These are phyloP conservation scores for Candoia aspera DNA, from an alignment of 2,113 vertebrate genomes.

Conservation along the genomic window DNA sequence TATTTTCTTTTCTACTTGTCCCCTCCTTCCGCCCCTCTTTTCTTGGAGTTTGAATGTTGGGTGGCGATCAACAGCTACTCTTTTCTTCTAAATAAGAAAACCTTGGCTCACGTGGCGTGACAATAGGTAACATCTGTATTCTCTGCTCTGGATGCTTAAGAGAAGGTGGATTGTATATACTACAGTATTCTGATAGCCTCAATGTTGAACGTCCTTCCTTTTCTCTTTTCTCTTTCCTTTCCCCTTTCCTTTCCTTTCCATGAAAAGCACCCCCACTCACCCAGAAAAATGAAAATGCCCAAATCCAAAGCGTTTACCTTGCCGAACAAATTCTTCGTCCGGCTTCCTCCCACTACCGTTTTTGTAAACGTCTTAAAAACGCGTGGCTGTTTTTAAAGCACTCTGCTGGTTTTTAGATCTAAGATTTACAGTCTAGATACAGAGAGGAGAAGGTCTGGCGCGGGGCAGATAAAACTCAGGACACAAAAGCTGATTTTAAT, in stretches of 20 bases:
- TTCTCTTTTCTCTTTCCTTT: neutral
- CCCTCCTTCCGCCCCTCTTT: too few species aligned
- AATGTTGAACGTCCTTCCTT: constrained; percentile 3
- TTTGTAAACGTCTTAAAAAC: neutral
- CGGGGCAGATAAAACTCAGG: neutral
- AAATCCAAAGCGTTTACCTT: neutral
- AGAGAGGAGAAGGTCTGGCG: neutral
- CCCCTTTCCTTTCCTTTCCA: neutral
- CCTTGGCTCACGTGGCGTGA: neutral
- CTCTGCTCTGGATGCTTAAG: neutral
- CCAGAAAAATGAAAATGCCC: neutral
- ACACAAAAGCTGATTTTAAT: neutral
- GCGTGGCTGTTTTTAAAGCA: neutral
- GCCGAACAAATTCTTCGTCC: neutral
- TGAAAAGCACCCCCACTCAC: neutral
- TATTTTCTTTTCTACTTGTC: too few species aligned
- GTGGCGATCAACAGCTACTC: neutral
- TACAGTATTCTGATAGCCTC: neutral
- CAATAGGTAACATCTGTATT: neutral
- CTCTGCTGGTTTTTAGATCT: neutral
- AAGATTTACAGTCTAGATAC: neutral
- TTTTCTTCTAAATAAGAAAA: neutral
- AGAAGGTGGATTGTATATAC: neutral
- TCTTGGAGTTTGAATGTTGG: neutral
- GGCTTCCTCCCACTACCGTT: neutral